Evolutionary conservation across 2,888 invertebrate species (phyloP).

Genomic region (Drosophila trichaetosa): DNA sequence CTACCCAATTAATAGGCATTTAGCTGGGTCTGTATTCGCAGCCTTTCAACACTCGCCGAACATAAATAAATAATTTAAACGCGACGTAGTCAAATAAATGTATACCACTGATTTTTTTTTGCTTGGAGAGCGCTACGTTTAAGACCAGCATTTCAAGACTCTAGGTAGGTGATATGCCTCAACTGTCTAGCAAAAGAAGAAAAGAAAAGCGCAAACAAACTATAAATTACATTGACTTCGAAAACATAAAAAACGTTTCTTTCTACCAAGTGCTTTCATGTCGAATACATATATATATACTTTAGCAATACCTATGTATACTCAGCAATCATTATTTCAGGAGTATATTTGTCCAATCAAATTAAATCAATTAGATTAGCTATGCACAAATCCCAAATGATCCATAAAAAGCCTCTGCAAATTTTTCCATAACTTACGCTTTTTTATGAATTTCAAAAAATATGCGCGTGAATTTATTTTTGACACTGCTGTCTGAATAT

Average conservation of each 20-base stretch:
- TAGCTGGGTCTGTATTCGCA: conserved; percentile 42
- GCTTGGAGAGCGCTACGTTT: conserved; percentile 34
- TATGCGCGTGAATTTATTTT: conserved; percentile 55
- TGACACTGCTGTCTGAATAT: conserved; percentile 62
- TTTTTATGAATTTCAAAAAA: conserved; percentile 26
- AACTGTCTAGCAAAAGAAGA: conserved; percentile 8
- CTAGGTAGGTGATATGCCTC: conserved; percentile 50
- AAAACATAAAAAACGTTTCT: conserved; percentile 21
- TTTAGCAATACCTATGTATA: too few relatives aligned
- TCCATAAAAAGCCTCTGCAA: conserved; percentile 56
- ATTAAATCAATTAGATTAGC: conserved; percentile 61
- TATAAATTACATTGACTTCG: conserved; percentile 51
- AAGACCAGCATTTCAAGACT: conserved; percentile 35
- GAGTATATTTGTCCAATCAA: conserved; percentile 37
- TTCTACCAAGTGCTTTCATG: conserved; percentile 2
- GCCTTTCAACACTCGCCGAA: conserved; percentile 71
- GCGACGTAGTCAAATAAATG: conserved; percentile 72
- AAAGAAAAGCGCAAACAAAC: conserved; percentile 35
- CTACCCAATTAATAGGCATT: conserved; percentile 61
- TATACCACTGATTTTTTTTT: conserved; percentile 53
- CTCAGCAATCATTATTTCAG: neutral
- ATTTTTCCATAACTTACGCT: conserved; percentile 68
- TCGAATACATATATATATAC: neutral
- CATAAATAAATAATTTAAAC: conserved; percentile 74
- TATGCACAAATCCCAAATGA: conserved; percentile 68